Evolutionary conservation across 37 sponge, comb jelly and placozoan species (phyloP), one percentile per base, ranked within the genome.

Genomic region (Oopsacas minuta): DNA sequence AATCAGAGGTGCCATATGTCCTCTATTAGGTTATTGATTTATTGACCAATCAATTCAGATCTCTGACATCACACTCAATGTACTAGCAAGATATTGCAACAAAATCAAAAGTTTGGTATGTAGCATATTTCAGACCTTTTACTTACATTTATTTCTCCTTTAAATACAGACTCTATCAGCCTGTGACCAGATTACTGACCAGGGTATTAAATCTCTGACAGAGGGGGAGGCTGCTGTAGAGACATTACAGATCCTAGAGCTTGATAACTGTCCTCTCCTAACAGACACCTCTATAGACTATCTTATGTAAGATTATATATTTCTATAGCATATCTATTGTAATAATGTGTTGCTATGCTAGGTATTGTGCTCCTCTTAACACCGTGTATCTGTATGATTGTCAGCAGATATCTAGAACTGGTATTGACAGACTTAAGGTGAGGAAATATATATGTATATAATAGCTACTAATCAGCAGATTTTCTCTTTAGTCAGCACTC

Each of bases 221-320:
- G 38, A 30, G 39, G 92, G 94, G 1, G 85, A 85, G 17, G 91
- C 88, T 53, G 89, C 86, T 12, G 81, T 81, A 5, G 93, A 91
- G 84, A 87, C 82, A 0, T 87, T 96, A 15, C 88, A 89, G 39
- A 89, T 88, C 0, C 87, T 94, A 83, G 98, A 94, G 82, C 85
- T 97, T 83, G 98, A 97, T 85, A 97, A 97, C 90, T 97, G 98
- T 52, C 95, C 95, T 20, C 90, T 91, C 39, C 88, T 97, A 81
- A 93, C 93, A 0, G 98, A 97, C 89, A 85, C 83, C 23, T 51
- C 93, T 10, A 85, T 97, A 0, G 97, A 94, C 34, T 81, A 88
- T 36, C 91, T 97, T 35, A 87, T 89, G 97, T 94, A 39, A 88
- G 89, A 83, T 23, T 17, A 46, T 17, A 97, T 88, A 85, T 82